Base-by-base conservation (phyloP, 2,888 invertebrate genomes). In the Lochmaea capreae region DNA sequence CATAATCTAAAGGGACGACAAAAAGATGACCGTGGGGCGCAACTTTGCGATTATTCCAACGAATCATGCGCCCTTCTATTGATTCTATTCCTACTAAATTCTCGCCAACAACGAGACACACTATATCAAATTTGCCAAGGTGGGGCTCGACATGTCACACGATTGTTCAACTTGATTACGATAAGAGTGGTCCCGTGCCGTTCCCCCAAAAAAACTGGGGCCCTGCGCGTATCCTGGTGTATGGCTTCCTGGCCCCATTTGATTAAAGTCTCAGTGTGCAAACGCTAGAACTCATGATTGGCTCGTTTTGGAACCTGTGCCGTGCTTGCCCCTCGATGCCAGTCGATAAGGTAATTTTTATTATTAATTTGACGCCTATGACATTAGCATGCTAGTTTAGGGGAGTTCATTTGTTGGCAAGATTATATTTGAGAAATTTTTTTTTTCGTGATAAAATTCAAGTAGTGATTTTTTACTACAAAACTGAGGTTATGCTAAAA, bases 311-410 rank as follows among this genome's bases (percentile, higher is more conserved):
- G 96, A 97, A 96, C 91, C 91, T 97, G 91, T 97, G 97, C 91
- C 94, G 96, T 90, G 95, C 96, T 91, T 97, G 97, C 91, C 97
- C 96, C 88, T 95, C 96, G 90, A 95, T 96, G 95, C 96, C 96
- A 89, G 94, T 96, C 88, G 97, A 96, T 91, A 96, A 96, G 96
- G 97, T 97, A 82, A 81, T 68, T 69, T 62, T 67, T 74, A 2
- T 65, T 70, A 54, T 18, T 65, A 63, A 26, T 65, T 65, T 46
- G 16, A 54, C 16, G 54, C 49, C 49, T 54, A 11, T 52, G 11
- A 18, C 18, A 18, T 18, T 10, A 18, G 10, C 18, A 54, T 18
- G 18, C 8, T 39, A 39, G 16, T 54, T 16, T 54, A 54, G 54
- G 54, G 54, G 18, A 54, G 11, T 2, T 54, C 9, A 18, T 54